Evolutionary conservation across 2,888 invertebrate genomes (phyloP), one percentile per base, ranked within the genome.

Genomic region (Ditylenchus weischeri): DNA sequence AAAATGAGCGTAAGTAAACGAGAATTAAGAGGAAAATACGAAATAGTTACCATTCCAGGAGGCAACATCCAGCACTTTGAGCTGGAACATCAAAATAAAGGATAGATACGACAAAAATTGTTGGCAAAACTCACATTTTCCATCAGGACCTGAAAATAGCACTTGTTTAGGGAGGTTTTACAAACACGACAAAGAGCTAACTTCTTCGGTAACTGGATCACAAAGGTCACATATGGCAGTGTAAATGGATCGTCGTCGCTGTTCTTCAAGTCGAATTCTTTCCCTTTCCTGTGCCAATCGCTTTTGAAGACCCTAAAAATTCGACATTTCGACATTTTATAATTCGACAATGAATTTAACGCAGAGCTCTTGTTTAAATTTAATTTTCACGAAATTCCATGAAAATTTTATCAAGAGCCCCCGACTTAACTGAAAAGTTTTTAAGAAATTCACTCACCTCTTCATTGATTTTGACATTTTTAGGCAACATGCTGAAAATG

Each of bases 131-230:
- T 54, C n/a, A 54, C 54, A 21, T 54, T 54, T 54, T 54, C 54
- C 29, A 54, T 15, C 7, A 54, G n/a, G 11, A 43, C 15, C 43
- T 43, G 15, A 43, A 43, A 43, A 43, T 43, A 43, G 15, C 11
- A 43, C 1, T 13, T 13, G 15, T 43, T 43, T 8, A 6, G 8
- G 15, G 3, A 43, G 8, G 8, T 8, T 43, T 5, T 4, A 29
- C 5, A 29, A 29, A 43, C 8, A 43, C 2, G 29, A 29, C 29
- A 29, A 29, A 29, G 5, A 29, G 29, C 5, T 29, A 29, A 54
- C 65, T 13, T 60, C 61, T 47, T 73, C 68, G 19, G 29, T 23
- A 21, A 74, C 73, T 10, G 75, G 60, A 38, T 74, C 73, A 21
- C 38, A 57, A 35, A 74, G 58, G 7, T 49, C 49, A 43, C 49